A percentile compares a stretch with the other conserved stretches of the same genome.
Evolutionary conservation across 2,797 vertebrate genomes (phyloP).

Genomic region (Sarcophilus harrisii): DNA sequence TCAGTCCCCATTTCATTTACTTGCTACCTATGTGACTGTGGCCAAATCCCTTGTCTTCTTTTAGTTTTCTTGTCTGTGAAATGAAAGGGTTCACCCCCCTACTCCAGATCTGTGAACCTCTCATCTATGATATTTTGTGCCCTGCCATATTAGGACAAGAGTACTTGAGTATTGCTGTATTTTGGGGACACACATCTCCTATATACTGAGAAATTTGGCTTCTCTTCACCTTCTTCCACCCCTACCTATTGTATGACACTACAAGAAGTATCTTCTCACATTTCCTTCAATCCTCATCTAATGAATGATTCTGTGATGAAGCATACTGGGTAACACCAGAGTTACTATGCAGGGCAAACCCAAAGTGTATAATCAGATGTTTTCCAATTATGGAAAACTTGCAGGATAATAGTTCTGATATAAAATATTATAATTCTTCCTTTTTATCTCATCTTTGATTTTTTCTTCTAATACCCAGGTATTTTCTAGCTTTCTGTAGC

Average conservation of each 20-base stretch:
- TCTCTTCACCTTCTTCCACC: background rate
- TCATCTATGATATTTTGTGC: background rate
- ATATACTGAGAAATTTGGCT: background rate
- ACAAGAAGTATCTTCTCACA: background rate
- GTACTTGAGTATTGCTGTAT: background rate
- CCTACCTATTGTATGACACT: background rate
- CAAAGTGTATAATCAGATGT: background rate
- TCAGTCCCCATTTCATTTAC: background rate
- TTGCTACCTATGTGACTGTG: background rate
- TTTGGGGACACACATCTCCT: background rate
- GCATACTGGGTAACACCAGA: background rate
- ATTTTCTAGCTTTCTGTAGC: background rate
- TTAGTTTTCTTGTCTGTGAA: background rate
- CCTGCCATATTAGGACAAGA: background rate
- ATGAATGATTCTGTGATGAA: background rate
- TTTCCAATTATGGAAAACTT: background rate
- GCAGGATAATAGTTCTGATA: background rate
- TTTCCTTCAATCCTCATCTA: background rate
- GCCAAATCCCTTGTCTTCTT: background rate
- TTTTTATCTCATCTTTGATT: background rate
- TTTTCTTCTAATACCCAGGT: background rate
- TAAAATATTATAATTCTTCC: background rate
- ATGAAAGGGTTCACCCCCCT: background rate
- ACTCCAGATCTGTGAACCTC: background rate
- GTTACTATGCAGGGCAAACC: background rate